Conservation (phyloP, 2,888 invertebrate species). For the Ischnus inquisitorius region DNA sequence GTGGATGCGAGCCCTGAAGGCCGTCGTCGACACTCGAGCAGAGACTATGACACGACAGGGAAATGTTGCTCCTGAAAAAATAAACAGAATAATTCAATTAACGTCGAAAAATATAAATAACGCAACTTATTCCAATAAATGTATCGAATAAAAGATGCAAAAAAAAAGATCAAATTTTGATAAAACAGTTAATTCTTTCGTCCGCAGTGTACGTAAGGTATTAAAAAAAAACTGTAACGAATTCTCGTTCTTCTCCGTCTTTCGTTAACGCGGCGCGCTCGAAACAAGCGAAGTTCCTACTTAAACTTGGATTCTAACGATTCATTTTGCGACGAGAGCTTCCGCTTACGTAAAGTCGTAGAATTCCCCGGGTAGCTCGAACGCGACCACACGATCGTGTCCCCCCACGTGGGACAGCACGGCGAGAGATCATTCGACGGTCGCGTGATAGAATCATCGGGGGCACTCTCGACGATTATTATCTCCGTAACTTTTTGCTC, state of each 20-base stretch:
- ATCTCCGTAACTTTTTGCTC: background rate
- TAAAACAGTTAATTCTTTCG: too few species aligned
- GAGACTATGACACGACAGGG: slow-evolving; percentile 81
- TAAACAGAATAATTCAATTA: slow-evolving; percentile 31
- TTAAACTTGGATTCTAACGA: slow-evolving; percentile 42
- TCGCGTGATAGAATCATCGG: slow-evolving; percentile 9
- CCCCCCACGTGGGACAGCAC: background rate
- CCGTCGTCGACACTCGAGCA: slow-evolving; percentile 80
- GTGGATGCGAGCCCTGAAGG: slow-evolving; percentile 82
- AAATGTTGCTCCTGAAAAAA: slow-evolving; percentile 81
- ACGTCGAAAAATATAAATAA: background rate
- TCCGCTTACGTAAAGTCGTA: slow-evolving; percentile 57
- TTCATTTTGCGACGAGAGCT: slow-evolving; percentile 50
- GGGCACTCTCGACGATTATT: background rate
- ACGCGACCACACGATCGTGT: background rate
- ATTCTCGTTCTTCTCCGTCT: background rate
- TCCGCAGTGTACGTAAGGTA: too few species aligned
- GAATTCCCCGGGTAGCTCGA: slow-evolving; percentile 31
- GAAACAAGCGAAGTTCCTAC: slow-evolving; percentile 1
- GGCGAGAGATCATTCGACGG: slow-evolving; percentile 40
- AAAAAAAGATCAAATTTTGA: too few species aligned
- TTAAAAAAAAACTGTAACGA: slow-evolving; percentile 22
- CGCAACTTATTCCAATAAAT: background rate
- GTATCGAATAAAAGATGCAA: background rate
- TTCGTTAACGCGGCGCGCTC: background rate